phyloP scores from a whole-genome alignment of 2,797 vertebrate species.

The Cynodonichthys magdalenae region DNA sequence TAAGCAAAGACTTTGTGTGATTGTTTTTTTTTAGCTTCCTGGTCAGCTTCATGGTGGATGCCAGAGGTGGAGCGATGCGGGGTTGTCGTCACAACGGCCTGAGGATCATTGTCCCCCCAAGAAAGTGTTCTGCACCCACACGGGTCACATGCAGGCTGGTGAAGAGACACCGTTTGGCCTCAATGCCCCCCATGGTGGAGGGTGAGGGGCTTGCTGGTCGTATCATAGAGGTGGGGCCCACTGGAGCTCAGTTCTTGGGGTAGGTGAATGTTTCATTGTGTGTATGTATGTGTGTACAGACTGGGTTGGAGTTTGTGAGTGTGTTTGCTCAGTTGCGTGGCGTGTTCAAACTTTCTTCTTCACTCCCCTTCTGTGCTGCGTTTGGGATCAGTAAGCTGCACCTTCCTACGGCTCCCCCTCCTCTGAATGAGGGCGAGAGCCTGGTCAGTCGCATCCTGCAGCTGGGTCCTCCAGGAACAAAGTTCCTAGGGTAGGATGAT shows the following conservation, averaged over 20 bases:
- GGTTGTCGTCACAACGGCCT: conserved; percentile 97
- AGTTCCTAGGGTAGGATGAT: conserved; percentile 99
- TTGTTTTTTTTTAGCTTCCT: conserved; percentile 87
- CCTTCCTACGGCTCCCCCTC: conserved; percentile 98
- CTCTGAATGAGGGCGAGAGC: conserved; percentile 99
- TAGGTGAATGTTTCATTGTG: conserved; percentile 66
- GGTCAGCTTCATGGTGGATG: conserved; percentile 99
- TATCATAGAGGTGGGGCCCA: conserved; percentile 95
- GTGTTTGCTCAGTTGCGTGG: conserved; percentile 43
- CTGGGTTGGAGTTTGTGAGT: conserved; percentile 25
- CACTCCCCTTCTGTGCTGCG: conserved; percentile 75
- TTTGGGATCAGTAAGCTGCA: conserved; percentile 97
- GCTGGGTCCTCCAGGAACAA: conserved; percentile 99
- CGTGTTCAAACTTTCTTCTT: conserved; percentile 73
- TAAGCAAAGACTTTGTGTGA: not conserved
- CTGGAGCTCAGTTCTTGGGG: conserved; percentile 98
- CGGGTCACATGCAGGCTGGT: conserved; percentile 96
- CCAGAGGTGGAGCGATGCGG: conserved; percentile 97
- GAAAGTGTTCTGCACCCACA: conserved; percentile 96
- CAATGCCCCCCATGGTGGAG: conserved; percentile 98
- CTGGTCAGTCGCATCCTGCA: conserved; percentile 99
- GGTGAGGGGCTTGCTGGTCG: conserved; percentile 94
- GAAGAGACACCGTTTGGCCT: conserved; percentile 95
- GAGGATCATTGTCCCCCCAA: conserved; percentile 96
- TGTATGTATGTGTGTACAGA: conserved; percentile 8